Conservation (phyloP, 2,888 invertebrate genomes). For the Gibbula magus region DNA sequence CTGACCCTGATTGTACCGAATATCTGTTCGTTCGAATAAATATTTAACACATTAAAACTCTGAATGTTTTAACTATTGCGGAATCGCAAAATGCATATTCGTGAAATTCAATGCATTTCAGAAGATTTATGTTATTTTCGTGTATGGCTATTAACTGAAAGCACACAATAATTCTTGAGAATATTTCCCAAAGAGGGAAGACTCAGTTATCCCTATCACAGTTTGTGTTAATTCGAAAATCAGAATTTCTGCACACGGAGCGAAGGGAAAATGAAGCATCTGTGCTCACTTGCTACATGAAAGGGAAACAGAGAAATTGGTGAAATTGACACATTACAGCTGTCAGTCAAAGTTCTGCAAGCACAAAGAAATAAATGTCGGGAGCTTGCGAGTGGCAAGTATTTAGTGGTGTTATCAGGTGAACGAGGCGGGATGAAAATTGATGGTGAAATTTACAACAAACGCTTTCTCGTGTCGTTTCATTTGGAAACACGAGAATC, state of each 20-base stretch:
- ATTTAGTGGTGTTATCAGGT: constrained; percentile 11
- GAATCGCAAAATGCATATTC: too few relatives aligned
- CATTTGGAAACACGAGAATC: constrained; percentile 15
- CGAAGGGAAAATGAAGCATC: neutral
- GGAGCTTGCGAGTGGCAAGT: constrained; percentile 14
- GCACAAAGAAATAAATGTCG: constrained; percentile 13
- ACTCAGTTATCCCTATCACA: neutral
- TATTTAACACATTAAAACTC: too few relatives aligned
- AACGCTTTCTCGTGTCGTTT: constrained; percentile 18
- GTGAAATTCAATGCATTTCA: too few relatives aligned
- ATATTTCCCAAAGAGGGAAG: too few relatives aligned
- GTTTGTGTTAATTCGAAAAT: constrained; percentile 7
- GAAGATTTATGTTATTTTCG: too few relatives aligned
- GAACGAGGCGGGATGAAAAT: constrained; percentile 15
- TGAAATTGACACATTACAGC: constrained; percentile 8
- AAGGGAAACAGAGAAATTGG: constrained; percentile 1
- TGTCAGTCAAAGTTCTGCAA: neutral
- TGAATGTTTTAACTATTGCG: too few relatives aligned
- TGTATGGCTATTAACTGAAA: too few relatives aligned
- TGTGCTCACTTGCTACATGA: constrained; percentile 3
- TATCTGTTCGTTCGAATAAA: too few relatives aligned
- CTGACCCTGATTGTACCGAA: too few relatives aligned
- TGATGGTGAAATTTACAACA: constrained; percentile 29
- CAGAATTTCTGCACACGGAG: constrained; percentile 3
- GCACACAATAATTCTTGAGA: too few relatives aligned